Percentiles rank a stretch among this genome's conserved stretches.
Conservation (phyloP, 2,797 vertebrate genomes). For the Labeo calbasu region DNA sequence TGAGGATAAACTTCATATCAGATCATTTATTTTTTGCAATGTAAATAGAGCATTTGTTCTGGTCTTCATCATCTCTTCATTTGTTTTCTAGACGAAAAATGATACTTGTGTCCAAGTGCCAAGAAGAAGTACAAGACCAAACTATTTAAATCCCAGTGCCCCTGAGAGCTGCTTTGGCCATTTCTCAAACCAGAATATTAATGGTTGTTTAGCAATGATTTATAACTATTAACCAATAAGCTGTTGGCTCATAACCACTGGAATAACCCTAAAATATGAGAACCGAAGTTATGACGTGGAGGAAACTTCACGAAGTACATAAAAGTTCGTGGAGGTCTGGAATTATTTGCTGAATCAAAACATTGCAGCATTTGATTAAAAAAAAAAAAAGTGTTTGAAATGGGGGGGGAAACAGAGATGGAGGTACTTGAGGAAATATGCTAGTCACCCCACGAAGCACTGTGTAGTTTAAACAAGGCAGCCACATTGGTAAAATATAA, state of each 20-base stretch:
- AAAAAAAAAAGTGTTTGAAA: neutral
- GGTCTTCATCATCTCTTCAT: slow-evolving; percentile 17
- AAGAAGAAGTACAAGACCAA: neutral
- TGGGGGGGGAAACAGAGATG: neutral
- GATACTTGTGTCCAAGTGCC: neutral
- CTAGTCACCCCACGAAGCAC: neutral
- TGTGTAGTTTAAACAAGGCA: neutral
- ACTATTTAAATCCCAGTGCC: neutral
- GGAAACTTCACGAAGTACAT: slow-evolving; percentile 36
- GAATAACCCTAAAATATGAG: slow-evolving; percentile 47
- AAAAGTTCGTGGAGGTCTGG: slow-evolving; percentile 13
- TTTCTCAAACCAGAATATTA: slow-evolving; percentile 40
- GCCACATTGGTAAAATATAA: neutral
- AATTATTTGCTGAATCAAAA: neutral
- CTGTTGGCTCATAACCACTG: slow-evolving; percentile 17
- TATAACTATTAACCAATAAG: slow-evolving; percentile 41
- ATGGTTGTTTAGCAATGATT: slow-evolving; percentile 52
- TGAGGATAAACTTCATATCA: neutral
- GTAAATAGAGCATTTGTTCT: neutral
- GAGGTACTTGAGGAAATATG: neutral
- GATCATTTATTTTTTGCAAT: neutral
- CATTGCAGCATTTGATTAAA: neutral
- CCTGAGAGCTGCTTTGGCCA: slow-evolving; percentile 26
- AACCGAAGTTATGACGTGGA: slow-evolving; percentile 30
- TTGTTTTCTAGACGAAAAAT: neutral